Evolutionary conservation across 2,113 vertebrate species (phyloP), one percentile per base, ranked within the genome.

Genomic region (Salvelinus sp.): DNA sequence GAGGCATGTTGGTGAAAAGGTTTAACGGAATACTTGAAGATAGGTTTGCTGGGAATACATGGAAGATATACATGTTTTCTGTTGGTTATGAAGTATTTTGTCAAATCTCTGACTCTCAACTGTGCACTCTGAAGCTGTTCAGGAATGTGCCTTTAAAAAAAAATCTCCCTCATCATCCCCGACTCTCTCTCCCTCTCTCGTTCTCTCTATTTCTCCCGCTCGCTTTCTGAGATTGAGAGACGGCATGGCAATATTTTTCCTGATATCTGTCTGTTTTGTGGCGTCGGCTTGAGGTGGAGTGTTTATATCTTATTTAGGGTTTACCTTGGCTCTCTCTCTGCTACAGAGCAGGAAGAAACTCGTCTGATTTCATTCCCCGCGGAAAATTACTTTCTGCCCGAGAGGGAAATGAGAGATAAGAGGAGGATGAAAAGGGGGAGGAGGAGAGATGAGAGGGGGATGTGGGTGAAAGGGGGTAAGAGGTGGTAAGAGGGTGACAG

Each of bases 261-360:
- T 25, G 50, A 54, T 54, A 18, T 18, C 69, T 50, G 76, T 57
- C 47, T 75, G 54, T 48, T 77, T 77, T 54, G 68, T 54, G 50
- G 58, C 58, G 7, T 22, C 25, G 64, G 25, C 7, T 28, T 7
- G 22, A n/a, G 20, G 23, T 66, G 64, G 23, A 62, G 75, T 73
- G 74, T 85, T 82, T 74, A 72, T 68, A 64, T 82, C 63, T 57
- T 65, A 79, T 72, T 88, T 80, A 83, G 63, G 74, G 28, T 4
- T 4, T 14, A 27, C 25, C 63, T 65, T 23, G 6, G 58, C 85
- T 88, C 77, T 5, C 62, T 73, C 44, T 22, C 48, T 50, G 14
- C 33, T 7, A 54, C 60, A 1, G 20, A 60, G 27, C 14, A 16
- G 50, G 50, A 18, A 16, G 44, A 48, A 60, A 72, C 28, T 70